Conservation (phyloP, 2,113 vertebrate species). For the Protomyctophum bolini region DNA sequence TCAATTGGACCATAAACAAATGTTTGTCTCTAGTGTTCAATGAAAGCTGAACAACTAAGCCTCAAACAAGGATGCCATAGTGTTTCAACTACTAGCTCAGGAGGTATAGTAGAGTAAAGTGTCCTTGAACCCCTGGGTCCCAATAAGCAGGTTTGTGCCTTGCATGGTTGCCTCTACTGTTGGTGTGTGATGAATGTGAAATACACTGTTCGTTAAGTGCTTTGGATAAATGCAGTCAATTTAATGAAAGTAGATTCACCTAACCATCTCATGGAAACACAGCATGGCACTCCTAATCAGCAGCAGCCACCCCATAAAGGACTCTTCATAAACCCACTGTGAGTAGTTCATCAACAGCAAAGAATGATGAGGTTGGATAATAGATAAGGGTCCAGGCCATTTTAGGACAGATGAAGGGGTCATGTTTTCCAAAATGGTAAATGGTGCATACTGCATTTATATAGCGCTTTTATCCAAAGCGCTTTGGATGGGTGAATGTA, state of each 20-base stretch:
- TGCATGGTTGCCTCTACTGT: no score
- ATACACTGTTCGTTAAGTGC: no score
- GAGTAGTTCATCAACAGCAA: conserved; percentile 54
- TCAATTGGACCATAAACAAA: conserved; percentile 49
- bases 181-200: no score
- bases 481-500: no score
- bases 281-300: conserved; percentile 26
- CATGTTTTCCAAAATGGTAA: no score
- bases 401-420: conserved; percentile 15
- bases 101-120: no score
- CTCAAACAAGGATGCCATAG: conserved; percentile 6
- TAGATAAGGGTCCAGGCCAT: conserved; percentile 49
- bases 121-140: no score
- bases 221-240: neutral
- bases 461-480: no score
- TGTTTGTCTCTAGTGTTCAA: conserved; percentile 8
- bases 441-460: no score
- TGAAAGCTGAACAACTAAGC: conserved; percentile 1
- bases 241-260: conserved; percentile 23
- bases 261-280: conserved; percentile 37
- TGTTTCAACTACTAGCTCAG: conserved; percentile 9
- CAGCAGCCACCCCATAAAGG: conserved; percentile 36
- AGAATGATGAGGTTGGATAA: conserved; percentile 50
- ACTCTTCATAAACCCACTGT: conserved; percentile 14
- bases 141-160: no score